Evolutionary conservation across 2,113 vertebrate species (phyloP).

Genomic region (Nannospalax galili): DNA sequence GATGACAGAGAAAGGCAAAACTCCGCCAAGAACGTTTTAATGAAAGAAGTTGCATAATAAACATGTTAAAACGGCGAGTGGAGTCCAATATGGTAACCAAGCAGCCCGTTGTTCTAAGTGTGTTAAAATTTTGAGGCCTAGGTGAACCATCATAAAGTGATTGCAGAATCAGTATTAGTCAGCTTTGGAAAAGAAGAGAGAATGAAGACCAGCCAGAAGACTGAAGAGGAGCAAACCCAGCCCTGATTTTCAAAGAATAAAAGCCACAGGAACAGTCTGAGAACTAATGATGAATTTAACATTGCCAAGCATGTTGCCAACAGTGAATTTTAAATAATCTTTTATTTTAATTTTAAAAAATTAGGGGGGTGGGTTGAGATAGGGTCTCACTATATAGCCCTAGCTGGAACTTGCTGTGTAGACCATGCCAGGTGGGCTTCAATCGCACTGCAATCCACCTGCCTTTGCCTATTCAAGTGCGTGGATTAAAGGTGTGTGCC

Average conservation of each 20-base stretch:
- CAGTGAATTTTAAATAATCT: not conserved
- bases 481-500: no score
- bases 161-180: not conserved
- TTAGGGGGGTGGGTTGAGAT: no score
- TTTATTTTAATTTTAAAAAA: not conserved
- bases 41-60: not conserved
- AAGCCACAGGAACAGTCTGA: not conserved
- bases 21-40: not conserved
- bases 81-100: not conserved
- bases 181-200: not conserved
- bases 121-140: not conserved
- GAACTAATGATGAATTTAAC: slow-evolving; percentile 37
- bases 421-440: no score
- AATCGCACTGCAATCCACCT: no score
- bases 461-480: no score
- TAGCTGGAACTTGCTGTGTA: no score
- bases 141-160: not conserved
- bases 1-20: not conserved
- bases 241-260: not conserved
- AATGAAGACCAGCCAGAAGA: slow-evolving; percentile 29
- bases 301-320: not conserved
- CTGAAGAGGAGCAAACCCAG: not conserved
- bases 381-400: no score
- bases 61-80: not conserved
- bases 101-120: not conserved